Evolutionary conservation across 2,113 vertebrate species (phyloP), one percentile per base, ranked within the genome.

Genomic region (Neotoma lepida): DNA sequence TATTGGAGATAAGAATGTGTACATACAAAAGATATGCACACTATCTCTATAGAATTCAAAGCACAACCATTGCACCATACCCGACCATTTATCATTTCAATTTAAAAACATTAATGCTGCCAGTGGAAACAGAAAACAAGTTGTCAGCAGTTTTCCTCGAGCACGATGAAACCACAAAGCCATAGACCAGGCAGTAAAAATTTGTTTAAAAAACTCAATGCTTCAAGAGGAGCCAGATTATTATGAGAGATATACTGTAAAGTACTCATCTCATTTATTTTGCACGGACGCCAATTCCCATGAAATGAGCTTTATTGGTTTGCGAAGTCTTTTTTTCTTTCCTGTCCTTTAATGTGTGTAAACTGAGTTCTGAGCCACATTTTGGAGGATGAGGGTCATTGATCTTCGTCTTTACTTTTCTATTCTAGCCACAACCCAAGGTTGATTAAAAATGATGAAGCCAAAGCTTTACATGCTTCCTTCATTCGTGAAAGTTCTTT

Each of bases 81-180:
- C 91, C 64, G 1, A 93, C 44, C 95, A 96, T 97, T 98, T 97
- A 96, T 98, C 71, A 95, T 96, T 97, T 97, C 95, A 96, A 95
- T 97, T 92, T 95, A 73, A 97, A 97, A 97, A 94, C 90, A 95
- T 92, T 93, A 97, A 91, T 92, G 49, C 70, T 98, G 97, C 97
- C 98, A 98, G 93, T 94, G 95, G 97, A 97, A 98, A 95, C 97
- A 97, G 96, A 98, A 98, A 96, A 96, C 90, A 97, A 98, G 90
- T 96, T 97, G 97, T 98, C 97, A 98, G 97, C 97, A 96, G 97
- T 98, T 98, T 97, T 88, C 95, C 90, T 97, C 88, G 66, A 90
- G 96, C 92, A 95, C 6, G 92, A 51, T 97, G 93, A 95, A 96
- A 95, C 95, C 96, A 96, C 88, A 91, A 95, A 97, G 95, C 94